Conservation (phyloP, 92 coral and sea anemone genomes). For the Anthopleura xanthogrammica region DNA sequence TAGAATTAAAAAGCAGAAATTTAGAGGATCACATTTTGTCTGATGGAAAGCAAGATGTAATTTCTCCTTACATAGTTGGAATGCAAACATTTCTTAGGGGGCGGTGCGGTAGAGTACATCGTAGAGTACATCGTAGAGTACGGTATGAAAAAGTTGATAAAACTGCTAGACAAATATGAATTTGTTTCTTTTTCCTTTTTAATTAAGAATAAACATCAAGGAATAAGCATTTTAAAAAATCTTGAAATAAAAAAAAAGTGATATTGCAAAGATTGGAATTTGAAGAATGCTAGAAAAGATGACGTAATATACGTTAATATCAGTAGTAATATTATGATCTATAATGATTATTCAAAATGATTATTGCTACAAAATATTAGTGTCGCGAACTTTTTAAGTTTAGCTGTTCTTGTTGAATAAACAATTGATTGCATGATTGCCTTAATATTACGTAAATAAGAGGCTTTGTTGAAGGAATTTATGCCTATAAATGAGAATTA, state of each 20-base stretch:
- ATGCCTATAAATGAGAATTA: too few species aligned
- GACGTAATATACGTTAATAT: too few species aligned
- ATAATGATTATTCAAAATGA: too few species aligned
- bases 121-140: too few species aligned
- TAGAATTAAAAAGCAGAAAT: neutral
- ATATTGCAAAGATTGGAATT: neutral
- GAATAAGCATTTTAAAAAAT: neutral
- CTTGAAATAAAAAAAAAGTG: neutral
- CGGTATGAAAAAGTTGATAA: neutral
- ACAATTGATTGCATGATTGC: too few species aligned
- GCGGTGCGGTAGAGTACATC: neutral
- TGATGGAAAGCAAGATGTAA: neutral
- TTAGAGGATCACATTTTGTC: neutral
- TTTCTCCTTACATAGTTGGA: neutral
- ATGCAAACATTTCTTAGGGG: neutral
- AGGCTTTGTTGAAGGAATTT: too few species aligned
- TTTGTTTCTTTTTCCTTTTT: neutral
- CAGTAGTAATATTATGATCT: too few species aligned
- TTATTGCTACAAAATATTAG: too few species aligned
- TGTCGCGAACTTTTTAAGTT: too few species aligned
- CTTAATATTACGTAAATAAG: too few species aligned
- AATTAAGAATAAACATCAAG: neutral
- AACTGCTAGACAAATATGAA: neutral
- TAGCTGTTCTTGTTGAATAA: too few species aligned
- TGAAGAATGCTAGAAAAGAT: neutral